These are phyloP conservation scores for Ephialtes manifestator DNA, from an alignment of 2,888 invertebrate species.

Conservation along the genomic window DNA sequence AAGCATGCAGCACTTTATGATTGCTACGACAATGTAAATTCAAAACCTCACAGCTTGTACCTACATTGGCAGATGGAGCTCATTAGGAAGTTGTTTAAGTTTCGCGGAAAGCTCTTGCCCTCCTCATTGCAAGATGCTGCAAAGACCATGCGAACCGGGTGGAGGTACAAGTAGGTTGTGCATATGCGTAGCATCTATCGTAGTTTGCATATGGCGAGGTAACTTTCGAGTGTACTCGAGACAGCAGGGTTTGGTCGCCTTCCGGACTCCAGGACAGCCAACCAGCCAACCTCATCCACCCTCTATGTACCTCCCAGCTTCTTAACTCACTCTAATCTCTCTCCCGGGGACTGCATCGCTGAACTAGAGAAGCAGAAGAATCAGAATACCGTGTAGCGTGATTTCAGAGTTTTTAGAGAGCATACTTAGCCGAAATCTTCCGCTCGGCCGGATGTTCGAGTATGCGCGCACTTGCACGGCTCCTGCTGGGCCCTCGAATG, in stretches of 20 bases:
- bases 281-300: slow-evolving; percentile 8
- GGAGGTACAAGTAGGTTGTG: slow-evolving; percentile 42
- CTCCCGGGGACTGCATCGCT: slow-evolving; percentile 53
- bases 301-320: slow-evolving; percentile 26
- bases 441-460: slow-evolving; percentile 44
- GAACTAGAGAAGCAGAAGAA: slow-evolving; percentile 42
- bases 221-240: slow-evolving; percentile 46
- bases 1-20: slow-evolving; percentile 6
- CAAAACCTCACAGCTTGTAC: background rate
- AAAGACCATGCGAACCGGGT: slow-evolving; percentile 23
- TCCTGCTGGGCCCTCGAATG: slow-evolving; percentile 28
- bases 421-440: slow-evolving; percentile 67
- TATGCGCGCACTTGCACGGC: slow-evolving; percentile 36
- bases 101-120: slow-evolving; percentile 46
- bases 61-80: slow-evolving; percentile 36
- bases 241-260: slow-evolving; percentile 6
- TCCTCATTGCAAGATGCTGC: slow-evolving; percentile 36
- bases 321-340: slow-evolving; percentile 58
- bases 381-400: slow-evolving; percentile 49
- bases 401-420: slow-evolving; percentile 66
- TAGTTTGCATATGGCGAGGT: slow-evolving; percentile 54
- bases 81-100: slow-evolving; percentile 64
- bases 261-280: slow-evolving; percentile 40
- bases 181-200: slow-evolving; percentile 52
- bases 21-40: slow-evolving; percentile 15